These are phyloP conservation scores for Recurvirostra avosetta DNA, from an alignment of 2,113 vertebrate species.

Conservation along the genomic window DNA sequence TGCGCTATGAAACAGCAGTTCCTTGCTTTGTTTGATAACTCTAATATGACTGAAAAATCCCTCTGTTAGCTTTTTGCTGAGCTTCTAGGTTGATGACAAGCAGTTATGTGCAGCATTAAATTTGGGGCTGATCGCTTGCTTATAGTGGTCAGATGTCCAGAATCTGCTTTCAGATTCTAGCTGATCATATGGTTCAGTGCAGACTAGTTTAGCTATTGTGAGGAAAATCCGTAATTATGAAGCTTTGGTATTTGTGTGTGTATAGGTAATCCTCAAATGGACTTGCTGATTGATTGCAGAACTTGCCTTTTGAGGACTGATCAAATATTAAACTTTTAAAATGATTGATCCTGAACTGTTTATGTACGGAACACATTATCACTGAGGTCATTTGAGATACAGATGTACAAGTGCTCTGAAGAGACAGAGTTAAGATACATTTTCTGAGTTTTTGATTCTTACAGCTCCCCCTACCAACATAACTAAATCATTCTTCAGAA, in stretches of 20 bases:
- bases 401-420: not conserved
- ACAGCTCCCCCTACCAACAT: not conserved
- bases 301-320: not conserved
- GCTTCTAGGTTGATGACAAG: not conserved
- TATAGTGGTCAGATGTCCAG: not conserved
- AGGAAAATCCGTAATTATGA: not conserved
- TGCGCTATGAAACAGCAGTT: not conserved
- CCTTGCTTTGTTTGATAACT: not conserved
- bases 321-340: not conserved
- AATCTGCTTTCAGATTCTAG: not conserved
- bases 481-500: not conserved
- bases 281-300: not conserved
- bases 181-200: not conserved
- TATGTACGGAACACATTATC: not conserved
- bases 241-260: not conserved
- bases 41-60: not conserved
- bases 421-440: not conserved
- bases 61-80: not conserved
- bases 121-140: not conserved
- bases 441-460: not conserved
- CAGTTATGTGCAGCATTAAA: not conserved
- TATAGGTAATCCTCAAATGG: not conserved
- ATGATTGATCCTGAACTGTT: not conserved
- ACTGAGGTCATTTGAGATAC: not conserved
- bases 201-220: not conserved